phyloP scores from a whole-genome alignment of 2,888 invertebrate genomes.

The Cistogaster globosa region DNA sequence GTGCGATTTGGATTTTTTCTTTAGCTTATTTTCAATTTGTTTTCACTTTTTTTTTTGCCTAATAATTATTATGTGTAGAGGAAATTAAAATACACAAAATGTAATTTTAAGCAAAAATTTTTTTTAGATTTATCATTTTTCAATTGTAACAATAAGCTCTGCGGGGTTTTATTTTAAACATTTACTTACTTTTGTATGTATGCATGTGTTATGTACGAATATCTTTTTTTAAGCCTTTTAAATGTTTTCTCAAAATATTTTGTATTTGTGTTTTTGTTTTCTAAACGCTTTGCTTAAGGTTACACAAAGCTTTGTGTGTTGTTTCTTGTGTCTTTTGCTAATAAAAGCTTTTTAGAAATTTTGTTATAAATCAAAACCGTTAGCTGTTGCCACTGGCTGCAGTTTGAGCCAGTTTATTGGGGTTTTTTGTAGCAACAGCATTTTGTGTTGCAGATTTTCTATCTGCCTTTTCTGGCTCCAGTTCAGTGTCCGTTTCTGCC shows the following conservation, averaged over 20 bases:
- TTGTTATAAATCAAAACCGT: conserved; percentile 82
- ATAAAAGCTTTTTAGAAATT: conserved; percentile 79
- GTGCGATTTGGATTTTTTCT: conserved; percentile 54
- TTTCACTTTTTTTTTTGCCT: background rate
- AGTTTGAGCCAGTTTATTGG: conserved; percentile 51
- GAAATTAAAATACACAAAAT: conserved; percentile 12
- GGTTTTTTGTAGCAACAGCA: conserved; percentile 12
- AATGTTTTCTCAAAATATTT: conserved; percentile 64
- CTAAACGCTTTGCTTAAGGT: conserved; percentile 23
- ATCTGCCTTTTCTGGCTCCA: background rate
- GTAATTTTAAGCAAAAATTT: background rate
- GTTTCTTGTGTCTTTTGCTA: conserved; percentile 42
- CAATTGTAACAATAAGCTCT: conserved; percentile 56
- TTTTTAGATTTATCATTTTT: conserved; percentile 4
- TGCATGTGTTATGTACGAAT: background rate
- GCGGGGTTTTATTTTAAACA: conserved; percentile 40
- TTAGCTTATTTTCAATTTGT: background rate
- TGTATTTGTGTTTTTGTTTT: background rate
- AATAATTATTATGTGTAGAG: background rate
- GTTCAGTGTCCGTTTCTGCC: conserved; percentile 32
- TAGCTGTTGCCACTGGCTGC: conserved; percentile 78
- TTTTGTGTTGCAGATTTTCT: background rate
- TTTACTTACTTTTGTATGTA: background rate
- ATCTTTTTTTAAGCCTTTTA: conserved; percentile 14
- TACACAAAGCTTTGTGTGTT: conserved; percentile 7